Evolutionary conservation across 2,797 vertebrate genomes (phyloP).

Genomic region (Meriones psammophilus): DNA sequence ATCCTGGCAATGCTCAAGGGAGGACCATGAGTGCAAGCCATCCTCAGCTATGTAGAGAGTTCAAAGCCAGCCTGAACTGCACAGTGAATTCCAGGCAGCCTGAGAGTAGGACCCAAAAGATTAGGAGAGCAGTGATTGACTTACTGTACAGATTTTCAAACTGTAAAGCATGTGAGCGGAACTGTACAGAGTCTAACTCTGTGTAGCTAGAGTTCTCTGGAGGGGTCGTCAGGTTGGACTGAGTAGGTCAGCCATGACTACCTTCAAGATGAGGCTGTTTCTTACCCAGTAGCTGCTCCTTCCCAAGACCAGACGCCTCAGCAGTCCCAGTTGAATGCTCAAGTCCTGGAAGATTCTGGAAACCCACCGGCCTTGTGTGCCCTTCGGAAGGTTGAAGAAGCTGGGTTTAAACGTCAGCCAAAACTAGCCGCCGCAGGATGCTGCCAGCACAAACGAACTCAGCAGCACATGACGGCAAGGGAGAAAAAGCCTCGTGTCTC

Average conservation of each 20-base stretch:
- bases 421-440: neutral
- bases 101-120: neutral
- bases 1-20: neutral
- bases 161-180: neutral
- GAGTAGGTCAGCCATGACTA: neutral
- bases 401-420: neutral
- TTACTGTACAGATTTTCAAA: conserved; percentile 40
- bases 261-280: neutral
- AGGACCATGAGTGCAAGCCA: too few relatives aligned
- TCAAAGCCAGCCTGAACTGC: neutral
- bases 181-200: neutral
- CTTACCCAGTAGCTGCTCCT: neutral
- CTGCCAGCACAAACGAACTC: neutral
- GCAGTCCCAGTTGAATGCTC: neutral
- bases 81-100: neutral
- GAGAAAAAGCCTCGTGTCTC: neutral
- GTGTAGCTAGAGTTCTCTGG: neutral
- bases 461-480: neutral
- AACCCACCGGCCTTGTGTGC: neutral
- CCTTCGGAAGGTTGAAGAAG: neutral
- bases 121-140: neutral
- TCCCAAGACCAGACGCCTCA: neutral
- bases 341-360: neutral
- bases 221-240: too few relatives aligned
- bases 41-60: neutral